phyloP scores from a whole-genome alignment of 2,888 invertebrate genomes.

The Minunthozetes semirufus region DNA sequence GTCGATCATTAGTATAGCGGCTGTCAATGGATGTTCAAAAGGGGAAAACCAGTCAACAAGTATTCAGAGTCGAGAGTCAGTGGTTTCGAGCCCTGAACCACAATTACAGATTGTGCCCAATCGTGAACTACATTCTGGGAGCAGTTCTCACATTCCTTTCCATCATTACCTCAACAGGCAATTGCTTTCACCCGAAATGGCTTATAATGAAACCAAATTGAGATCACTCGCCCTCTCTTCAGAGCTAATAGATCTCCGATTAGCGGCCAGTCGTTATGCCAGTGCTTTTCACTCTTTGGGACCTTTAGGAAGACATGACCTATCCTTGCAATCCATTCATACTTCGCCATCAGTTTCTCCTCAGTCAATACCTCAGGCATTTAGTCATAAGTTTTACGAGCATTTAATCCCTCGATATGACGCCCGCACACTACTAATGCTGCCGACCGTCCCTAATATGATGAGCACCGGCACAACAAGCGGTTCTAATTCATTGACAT shows the following conservation, averaged over 20 bases:
- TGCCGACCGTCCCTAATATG: background rate
- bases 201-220: background rate
- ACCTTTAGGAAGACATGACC: background rate
- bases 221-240: conserved; percentile 13
- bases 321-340: background rate
- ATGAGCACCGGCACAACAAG: background rate
- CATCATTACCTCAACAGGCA: background rate
- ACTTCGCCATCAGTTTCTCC: background rate
- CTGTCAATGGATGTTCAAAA: background rate
- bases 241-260: conserved; percentile 12
- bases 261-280: background rate
- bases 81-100: background rate
- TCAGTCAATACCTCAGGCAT: background rate
- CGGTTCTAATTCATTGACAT: background rate
- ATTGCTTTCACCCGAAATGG: background rate
- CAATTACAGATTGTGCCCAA: background rate
- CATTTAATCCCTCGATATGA: conserved; percentile 10
- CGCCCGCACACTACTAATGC: background rate
- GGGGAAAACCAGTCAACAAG: background rate
- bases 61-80: background rate
- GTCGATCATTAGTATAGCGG: background rate
- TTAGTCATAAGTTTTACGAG: conserved; percentile 1
- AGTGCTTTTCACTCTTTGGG: background rate
- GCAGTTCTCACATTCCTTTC: background rate
- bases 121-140: background rate